Base-by-base conservation (phyloP, 2,797 vertebrate genomes). In the Anisognathus igniventris region DNA sequence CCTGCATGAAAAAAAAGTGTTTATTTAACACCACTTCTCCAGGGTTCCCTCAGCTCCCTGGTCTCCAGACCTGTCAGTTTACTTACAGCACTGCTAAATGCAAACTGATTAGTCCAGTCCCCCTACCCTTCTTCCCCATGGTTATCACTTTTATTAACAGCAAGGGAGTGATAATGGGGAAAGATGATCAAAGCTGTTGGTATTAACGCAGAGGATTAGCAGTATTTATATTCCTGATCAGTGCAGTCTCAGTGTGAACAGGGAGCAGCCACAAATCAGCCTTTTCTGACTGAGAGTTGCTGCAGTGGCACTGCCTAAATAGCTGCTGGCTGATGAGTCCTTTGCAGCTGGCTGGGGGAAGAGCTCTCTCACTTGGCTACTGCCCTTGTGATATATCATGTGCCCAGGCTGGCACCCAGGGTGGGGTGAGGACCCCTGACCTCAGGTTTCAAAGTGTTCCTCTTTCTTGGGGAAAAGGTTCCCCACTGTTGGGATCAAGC, bases 61-160 rank as follows among this genome's bases (percentile, higher is more conserved):
- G 72, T 78, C 93, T 94, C 75, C 80, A 94, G 73, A 76, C 64
- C 81, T 85, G 76, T 74, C 96, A 92, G 91, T 96, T 96, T 95
- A 94, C 94, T 94, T 95, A 92, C 70, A 95, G 70, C 72, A 83
- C 86, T 27, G 4, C 81, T 91, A 96, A 57, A 61, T 58, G 77
- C 91, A 91, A 96, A 94, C 87, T 75, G 94, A 96, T 97, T 96
- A 93, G 94, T 77, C 90, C 89, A 73, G 87, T 95, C 56, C 57
- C 88, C 48, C 74, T 95, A 94, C 80, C 76, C 80, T 54, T 95
- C 78, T 97, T 78, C 93, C 96, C 94, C 70, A 89, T 83, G 92
- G 94, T 94, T 95, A 96, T 91, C 95, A 74, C 74, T 96, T 97
- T 92, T 94, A 95, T 96, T 97, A 97, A 95, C 93, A 97, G 95